Conservation (phyloP, 1,140 invertebrate species). For the Leptinotarsa defecta region DNA sequence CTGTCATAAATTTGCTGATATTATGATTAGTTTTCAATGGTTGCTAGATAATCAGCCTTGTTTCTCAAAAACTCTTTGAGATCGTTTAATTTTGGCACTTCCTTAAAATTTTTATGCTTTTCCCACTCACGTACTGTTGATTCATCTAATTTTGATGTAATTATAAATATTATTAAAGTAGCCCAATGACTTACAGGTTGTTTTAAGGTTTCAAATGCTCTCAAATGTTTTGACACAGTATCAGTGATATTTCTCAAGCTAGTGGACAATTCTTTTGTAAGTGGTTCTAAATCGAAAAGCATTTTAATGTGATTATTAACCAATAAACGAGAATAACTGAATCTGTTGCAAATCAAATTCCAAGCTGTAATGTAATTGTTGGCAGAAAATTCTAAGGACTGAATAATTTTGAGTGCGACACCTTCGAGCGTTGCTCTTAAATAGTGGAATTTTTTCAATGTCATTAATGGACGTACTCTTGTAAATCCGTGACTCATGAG, state of each 20-base stretch:
- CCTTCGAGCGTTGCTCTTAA: background rate
- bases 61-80: too few species aligned
- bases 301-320: background rate
- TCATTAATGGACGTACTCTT: background rate
- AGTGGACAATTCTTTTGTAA: too few species aligned
- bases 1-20: too few species aligned
- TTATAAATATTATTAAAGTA: background rate
- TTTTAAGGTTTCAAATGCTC: background rate
- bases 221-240: background rate
- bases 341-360: background rate
- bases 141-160: background rate
- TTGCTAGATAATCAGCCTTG: too few species aligned
- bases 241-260: background rate
- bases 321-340: background rate
- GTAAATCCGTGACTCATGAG: background rate
- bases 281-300: too few species aligned
- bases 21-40: too few species aligned
- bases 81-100: background rate
- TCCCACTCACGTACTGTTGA: slow-evolving; percentile 6
- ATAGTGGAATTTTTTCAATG: background rate
- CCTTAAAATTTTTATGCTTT: background rate
- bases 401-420: background rate
- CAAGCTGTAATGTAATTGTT: background rate
- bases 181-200: background rate
- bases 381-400: background rate